Evolutionary conservation across 2,113 vertebrate genomes (phyloP).

Genomic region (Kobus ellipsiprymnus): DNA sequence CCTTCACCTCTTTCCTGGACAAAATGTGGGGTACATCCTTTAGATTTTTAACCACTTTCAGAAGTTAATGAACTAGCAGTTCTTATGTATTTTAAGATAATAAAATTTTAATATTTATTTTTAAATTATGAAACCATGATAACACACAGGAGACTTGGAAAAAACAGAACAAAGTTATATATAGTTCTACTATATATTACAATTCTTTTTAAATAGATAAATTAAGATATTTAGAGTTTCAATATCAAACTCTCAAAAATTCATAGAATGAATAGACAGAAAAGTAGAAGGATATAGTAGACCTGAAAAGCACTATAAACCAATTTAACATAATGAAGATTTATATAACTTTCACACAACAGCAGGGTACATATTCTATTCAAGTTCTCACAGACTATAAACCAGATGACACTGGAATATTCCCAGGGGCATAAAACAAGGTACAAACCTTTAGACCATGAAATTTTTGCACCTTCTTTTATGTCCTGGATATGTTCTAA

Average conservation of each 20-base stretch:
- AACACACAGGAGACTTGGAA: background rate
- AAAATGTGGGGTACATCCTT: background rate
- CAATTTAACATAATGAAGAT: background rate
- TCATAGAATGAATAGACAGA: background rate
- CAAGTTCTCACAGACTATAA: background rate
- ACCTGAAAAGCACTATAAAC: background rate
- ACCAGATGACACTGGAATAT: background rate
- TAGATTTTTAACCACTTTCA: background rate
- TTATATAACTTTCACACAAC: background rate
- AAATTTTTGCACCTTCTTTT: background rate
- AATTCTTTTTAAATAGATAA: background rate
- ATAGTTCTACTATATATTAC: background rate
- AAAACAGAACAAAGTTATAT: background rate
- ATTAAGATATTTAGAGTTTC: background rate
- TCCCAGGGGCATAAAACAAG: background rate
- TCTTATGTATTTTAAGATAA: background rate
- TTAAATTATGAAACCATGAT: background rate
- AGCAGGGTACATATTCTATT: background rate
- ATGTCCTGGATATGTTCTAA: background rate
- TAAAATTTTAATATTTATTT: background rate
- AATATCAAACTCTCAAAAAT: background rate
- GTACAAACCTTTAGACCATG: background rate
- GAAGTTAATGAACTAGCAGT: background rate
- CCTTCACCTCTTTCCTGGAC: background rate
- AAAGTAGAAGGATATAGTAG: background rate